Conservation (phyloP, 2,797 vertebrate species). For the Centroberyx gerrardi region DNA sequence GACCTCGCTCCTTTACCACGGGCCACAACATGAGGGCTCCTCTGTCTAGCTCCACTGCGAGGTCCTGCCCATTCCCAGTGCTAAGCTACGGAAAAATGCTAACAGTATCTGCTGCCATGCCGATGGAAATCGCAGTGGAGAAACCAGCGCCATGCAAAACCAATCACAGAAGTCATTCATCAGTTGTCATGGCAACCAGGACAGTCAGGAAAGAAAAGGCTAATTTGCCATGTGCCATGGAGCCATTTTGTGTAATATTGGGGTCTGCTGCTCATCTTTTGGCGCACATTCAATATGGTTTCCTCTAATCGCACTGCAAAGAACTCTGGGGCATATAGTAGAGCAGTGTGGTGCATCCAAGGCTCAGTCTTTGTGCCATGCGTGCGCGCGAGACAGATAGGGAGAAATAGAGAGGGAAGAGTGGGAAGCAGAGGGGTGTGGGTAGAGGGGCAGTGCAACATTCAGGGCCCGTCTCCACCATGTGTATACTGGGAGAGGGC, state of each 20-base stretch:
- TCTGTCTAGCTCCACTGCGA: slow-evolving; percentile 86
- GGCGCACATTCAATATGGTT: slow-evolving; percentile 58
- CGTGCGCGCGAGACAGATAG: slow-evolving; percentile 72
- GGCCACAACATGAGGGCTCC: slow-evolving; percentile 69
- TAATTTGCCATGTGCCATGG: slow-evolving; percentile 61
- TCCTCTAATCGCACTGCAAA: slow-evolving; percentile 66
- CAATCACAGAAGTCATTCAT: slow-evolving; percentile 71
- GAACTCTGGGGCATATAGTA: slow-evolving; percentile 61
- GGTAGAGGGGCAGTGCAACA: slow-evolving; percentile 78
- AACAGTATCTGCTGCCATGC: slow-evolving; percentile 79
- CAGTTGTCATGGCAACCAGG: slow-evolving; percentile 67
- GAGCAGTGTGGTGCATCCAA: slow-evolving; percentile 83
- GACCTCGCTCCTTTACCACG: slow-evolving; percentile 41
- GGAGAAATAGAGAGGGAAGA: slow-evolving; percentile 59
- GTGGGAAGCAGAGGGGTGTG: slow-evolving; percentile 73
- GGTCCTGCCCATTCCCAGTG: slow-evolving; percentile 80
- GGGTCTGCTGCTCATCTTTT: slow-evolving; percentile 40
- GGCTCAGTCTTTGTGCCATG: slow-evolving; percentile 84
- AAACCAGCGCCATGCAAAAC: slow-evolving; percentile 83
- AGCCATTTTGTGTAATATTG: slow-evolving; percentile 53
- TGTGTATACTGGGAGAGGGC: slow-evolving; percentile 57
- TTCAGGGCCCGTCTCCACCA: slow-evolving; percentile 75
- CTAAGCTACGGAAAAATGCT: slow-evolving; percentile 75
- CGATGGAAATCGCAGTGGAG: slow-evolving; percentile 84
- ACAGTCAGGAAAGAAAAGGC: slow-evolving; percentile 59